Conservation (phyloP, 2,797 vertebrate genomes). For the Synanceia verrucosa region DNA sequence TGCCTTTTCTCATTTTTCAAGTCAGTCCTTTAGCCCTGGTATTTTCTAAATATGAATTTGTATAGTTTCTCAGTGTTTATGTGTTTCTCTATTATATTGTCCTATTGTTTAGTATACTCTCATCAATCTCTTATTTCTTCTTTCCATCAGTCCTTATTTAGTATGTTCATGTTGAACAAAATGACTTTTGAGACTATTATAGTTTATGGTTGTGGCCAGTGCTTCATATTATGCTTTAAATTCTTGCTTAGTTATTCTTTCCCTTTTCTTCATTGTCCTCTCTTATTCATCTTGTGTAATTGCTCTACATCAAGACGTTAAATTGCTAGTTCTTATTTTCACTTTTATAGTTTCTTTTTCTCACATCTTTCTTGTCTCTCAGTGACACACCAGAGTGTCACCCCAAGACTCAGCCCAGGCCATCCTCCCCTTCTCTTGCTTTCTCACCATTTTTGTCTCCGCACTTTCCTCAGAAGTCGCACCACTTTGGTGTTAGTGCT, state of each 20-base stretch:
- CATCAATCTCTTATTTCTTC: constrained; percentile 28
- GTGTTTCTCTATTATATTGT: constrained; percentile 27
- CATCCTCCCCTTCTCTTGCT: constrained; percentile 4
- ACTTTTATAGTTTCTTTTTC: constrained; percentile 6
- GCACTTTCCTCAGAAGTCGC: constrained; percentile 44
- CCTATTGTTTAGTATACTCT: constrained; percentile 37
- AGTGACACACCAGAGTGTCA: constrained; percentile 20
- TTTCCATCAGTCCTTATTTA: constrained; percentile 21
- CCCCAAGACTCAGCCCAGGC: constrained; percentile 36
- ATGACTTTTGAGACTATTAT: neutral
- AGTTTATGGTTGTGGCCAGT: neutral
- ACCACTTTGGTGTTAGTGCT: constrained; percentile 46
- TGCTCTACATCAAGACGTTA: constrained; percentile 8
- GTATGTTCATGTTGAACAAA: neutral
- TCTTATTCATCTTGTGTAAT: constrained; percentile 9
- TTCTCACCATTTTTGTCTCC: constrained; percentile 22
- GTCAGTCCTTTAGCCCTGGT: neutral
- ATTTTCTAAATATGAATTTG: too few species aligned
- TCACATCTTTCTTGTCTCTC: constrained; percentile 17
- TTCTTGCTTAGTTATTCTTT: constrained; percentile 7
- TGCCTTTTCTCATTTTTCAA: neutral
- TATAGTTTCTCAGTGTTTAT: constrained; percentile 18
- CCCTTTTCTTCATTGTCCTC: constrained; percentile 21
- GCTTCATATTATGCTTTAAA: neutral
- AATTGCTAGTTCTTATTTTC: neutral